Base-by-base conservation (phyloP, 2,797 vertebrate genomes). In the Triplophysa yarkandensis region DNA sequence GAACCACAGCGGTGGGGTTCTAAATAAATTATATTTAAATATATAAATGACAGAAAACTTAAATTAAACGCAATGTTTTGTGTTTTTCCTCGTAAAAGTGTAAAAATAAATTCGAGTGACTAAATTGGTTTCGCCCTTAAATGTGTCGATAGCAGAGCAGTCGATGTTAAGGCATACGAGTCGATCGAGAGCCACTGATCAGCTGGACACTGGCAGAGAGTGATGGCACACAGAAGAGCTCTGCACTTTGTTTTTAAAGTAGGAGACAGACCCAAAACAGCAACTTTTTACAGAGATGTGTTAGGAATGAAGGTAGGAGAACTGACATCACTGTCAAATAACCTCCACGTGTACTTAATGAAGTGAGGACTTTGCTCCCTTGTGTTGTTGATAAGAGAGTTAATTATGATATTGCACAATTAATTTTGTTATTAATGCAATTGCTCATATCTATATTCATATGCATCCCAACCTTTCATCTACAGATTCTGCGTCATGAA, bases 191-290 rank as follows among this genome's bases (percentile, higher is more conserved):
- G 5, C 6, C 8, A 9, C 14, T 25, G 23, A 6, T 27, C 27
- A 52, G 55, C n/a, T 4, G 3, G 17, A 43, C 1, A 19, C 39
- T 13, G n/a, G 32, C 30, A 27, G 11, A 1, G 5, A 60, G 23
- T 1, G 0, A 93, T 92, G 93, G 80, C 88, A 34, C 17, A 82
- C 1, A 92, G 93, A 16, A 84, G 95, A 58, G 91, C 94, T 2
- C 80, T 98, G 77, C 97, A 98, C 71, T 98, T 97, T 83, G 97
- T 98, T 0, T 96, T 98, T 77, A 98, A 98, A 94, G 94, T 96
- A 78, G 94, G 93, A 0, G 94, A 98, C 79, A 91, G 97, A 48
- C 30, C 83, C 39, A 91, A 91, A 83, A 94, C 88, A 0, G 88
- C 92, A 5, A 89, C 81, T 0, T 98, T 98, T 86, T 97, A 94